Evolutionary conservation across 1,140 invertebrate genomes (phyloP), one percentile per base, ranked within the genome.

Genomic region (Planococcus citri): DNA sequence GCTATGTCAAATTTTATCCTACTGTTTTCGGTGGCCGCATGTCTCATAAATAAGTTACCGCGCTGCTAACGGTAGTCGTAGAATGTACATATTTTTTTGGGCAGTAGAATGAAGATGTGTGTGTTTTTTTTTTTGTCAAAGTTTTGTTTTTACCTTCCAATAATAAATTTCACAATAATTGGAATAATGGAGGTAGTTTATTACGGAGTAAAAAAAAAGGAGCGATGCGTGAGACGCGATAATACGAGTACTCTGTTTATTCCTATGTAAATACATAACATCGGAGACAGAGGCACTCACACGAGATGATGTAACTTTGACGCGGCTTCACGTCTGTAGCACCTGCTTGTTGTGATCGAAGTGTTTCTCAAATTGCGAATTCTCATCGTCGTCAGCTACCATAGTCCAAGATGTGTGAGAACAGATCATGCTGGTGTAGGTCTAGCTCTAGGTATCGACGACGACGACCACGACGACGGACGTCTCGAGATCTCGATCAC

Each of bases 91-190:
- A 6, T 33, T 33, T 33, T 51, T 51, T 6, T 3, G 41, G 41
- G 10, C 2, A 51, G n/a, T n/a, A n/a, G n/a, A 51, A 51, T 51
- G 3, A 51, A 20, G n/a, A 51, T 51, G 41, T 51, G 29, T 33
- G 29, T 9, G 41, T 51, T 51, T 51, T 51, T 17, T 51, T 9
- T 9, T 51, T 51, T 17, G 6, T 51, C 41, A 17, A 6, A 8
- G 6, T 37, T 37, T 14, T 8, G 6, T 37, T 37, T 37, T 37
- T 37, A 8, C 33, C 33, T 37, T 17, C 41, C 41, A 51, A 51
- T 51, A 51, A 51, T 51, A 51, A 51, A 51, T 51, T 51, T 51
- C 41, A 51, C 41, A 51, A 51, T 51, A 51, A 51, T 51, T 51
- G 41, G 41, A 51, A 51, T 51, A 51, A 51, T 20, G 17, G 41